A percentile compares a stretch with the other conserved stretches of the same genome.
phyloP scores from a whole-genome alignment of 2,113 vertebrate genomes.

The Limnothrissa miodon region DNA sequence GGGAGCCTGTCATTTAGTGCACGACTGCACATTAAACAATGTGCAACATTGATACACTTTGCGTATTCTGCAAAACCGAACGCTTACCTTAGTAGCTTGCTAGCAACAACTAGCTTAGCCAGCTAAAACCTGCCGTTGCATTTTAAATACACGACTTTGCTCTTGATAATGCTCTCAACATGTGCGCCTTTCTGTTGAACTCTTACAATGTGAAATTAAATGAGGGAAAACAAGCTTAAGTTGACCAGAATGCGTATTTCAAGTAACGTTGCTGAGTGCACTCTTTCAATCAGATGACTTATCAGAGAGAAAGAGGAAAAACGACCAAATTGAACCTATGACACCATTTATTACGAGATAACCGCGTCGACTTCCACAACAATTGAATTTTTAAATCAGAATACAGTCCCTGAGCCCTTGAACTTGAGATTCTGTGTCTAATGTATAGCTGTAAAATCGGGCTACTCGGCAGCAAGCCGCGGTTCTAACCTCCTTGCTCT shows the following conservation, averaged over 20 bases:
- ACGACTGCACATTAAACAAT: slow-evolving; percentile 44
- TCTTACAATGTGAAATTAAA: slow-evolving; percentile 5
- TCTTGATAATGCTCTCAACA: slow-evolving; percentile 34
- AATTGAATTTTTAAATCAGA: slow-evolving; percentile 40
- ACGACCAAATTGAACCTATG: slow-evolving; percentile 61
- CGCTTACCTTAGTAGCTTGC: slow-evolving; percentile 51
- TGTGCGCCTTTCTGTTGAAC: slow-evolving; percentile 29
- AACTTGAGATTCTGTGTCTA: slow-evolving; percentile 44
- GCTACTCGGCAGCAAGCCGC: slow-evolving; percentile 54
- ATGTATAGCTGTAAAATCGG: slow-evolving; percentile 43
- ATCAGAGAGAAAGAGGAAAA: slow-evolving; percentile 32
- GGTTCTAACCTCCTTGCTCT: slow-evolving; percentile 69
- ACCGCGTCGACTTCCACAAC: slow-evolving; percentile 43
- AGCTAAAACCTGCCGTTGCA: slow-evolving; percentile 58
- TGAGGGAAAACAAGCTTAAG: slow-evolving; percentile 29
- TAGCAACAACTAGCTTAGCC: slow-evolving; percentile 68
- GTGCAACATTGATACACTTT: slow-evolving; percentile 43
- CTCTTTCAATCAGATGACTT: slow-evolving; percentile 39
- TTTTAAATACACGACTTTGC: slow-evolving; percentile 48
- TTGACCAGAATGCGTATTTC: slow-evolving; percentile 17
- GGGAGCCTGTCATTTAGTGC: slow-evolving; percentile 15
- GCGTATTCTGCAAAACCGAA: slow-evolving; percentile 31
- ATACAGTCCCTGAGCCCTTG: slow-evolving; percentile 49
- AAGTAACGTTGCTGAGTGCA: slow-evolving; percentile 44
- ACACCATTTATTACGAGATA: slow-evolving; percentile 47